phyloP scores from a whole-genome alignment of 2,888 invertebrate genomes.

The Dascillus cervinus region DNA sequence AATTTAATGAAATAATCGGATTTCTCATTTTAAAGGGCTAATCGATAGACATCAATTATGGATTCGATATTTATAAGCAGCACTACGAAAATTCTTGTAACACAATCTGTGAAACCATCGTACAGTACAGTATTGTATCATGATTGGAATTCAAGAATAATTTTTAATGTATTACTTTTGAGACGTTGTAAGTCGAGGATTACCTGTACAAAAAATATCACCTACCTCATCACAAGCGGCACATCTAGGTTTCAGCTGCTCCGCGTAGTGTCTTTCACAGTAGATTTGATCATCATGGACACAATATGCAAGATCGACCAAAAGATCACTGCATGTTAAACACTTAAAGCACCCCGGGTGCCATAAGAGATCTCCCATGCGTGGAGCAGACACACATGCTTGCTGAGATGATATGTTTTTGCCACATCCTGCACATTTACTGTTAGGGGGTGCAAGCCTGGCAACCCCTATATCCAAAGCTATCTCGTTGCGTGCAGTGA shows the following conservation, averaged over 20 bases:
- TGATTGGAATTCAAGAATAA: no score
- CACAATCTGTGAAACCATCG: no score
- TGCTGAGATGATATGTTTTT: slow-evolving; percentile 72
- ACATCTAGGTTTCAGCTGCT: slow-evolving; percentile 90
- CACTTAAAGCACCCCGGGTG: slow-evolving; percentile 94
- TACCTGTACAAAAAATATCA: no score
- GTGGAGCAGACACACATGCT: slow-evolving; percentile 57
- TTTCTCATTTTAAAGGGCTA: no score
- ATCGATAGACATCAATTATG: no score
- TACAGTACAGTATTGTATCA: no score
- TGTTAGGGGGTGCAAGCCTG: slow-evolving; percentile 30
- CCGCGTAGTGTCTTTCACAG: slow-evolving; percentile 95
- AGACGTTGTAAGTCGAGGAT: no score
- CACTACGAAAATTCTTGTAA: no score
- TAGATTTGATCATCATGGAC: slow-evolving; percentile 79
- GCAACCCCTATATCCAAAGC: slow-evolving; percentile 83
- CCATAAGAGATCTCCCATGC: slow-evolving; percentile 53
- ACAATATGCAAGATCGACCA: slow-evolving; percentile 96
- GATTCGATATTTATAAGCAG: no score
- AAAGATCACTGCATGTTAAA: slow-evolving; percentile 78
- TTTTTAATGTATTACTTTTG: no score
- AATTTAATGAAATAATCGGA: no score
- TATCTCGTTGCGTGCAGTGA: slow-evolving; percentile 88
- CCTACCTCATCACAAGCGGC: slow-evolving; percentile 97
- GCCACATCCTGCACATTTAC: slow-evolving; percentile 72